Evolutionary conservation across 2,113 vertebrate species (phyloP).

Genomic region (Thryonomys swinderianus): DNA sequence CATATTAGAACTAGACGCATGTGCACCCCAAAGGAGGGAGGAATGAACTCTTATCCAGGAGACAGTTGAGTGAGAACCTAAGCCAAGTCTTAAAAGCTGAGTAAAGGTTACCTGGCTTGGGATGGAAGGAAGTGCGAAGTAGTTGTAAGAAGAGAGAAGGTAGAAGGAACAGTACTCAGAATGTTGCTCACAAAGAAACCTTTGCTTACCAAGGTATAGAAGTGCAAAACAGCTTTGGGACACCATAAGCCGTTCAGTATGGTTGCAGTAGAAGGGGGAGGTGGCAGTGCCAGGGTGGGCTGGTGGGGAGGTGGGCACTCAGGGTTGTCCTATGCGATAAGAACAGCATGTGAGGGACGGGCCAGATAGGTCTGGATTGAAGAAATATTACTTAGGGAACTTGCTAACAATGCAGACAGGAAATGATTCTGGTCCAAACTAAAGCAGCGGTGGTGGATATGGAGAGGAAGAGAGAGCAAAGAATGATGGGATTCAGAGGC

Average conservation of each 20-base stretch:
- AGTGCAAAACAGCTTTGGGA: not conserved
- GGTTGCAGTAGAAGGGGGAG: not conserved
- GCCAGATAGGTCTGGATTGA: not conserved
- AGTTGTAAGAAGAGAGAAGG: not conserved
- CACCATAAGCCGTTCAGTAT: not conserved
- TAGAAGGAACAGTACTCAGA: not conserved
- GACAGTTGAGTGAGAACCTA: not conserved
- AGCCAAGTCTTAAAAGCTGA: not conserved
- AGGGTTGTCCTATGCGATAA: not conserved
- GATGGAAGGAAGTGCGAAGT: not conserved
- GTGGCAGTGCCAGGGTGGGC: not conserved
- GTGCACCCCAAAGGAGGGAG: not conserved
- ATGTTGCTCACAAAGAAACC: not conserved
- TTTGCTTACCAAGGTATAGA: not conserved
- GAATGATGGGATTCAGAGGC: not conserved
- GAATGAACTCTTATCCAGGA: not conserved
- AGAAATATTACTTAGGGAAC: not conserved
- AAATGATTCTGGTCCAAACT: not conserved
- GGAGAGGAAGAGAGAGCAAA: not conserved
- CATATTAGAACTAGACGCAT: not conserved
- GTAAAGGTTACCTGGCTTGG: not conserved
- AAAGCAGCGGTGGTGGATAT: not conserved
- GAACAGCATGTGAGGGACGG: not conserved
- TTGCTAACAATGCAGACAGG: not conserved
- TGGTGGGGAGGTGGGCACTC: not conserved